Evolutionary conservation across 2,113 vertebrate genomes (phyloP), one percentile per base, ranked within the genome.

Genomic region (Rhabdornis inornatus): DNA sequence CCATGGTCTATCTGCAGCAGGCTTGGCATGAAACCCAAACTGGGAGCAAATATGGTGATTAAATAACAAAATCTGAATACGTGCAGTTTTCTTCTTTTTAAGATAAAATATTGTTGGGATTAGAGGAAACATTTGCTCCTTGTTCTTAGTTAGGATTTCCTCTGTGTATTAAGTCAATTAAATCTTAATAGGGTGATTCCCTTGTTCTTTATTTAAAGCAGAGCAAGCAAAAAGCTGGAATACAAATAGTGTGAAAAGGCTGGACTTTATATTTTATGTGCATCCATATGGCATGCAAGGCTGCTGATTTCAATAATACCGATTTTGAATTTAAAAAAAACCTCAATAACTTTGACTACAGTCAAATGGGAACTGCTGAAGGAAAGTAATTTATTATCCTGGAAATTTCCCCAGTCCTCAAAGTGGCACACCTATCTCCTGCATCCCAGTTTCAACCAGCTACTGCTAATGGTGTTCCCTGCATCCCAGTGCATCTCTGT

Each of bases 291-390:
- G 70, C 64, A 87, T 9, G 40, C 82, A 88, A n/a, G 6, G 25
- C 31, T 93, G 49, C 57, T 96, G 72, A 79, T 78, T 81, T 75
- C 76, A 94, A 56, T 64, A 92, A 81, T 14, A 89, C 50, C 1
- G 2, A 78, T 57, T 87, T 84, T 92, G 87, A 65, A 93, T 88
- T 75, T 8, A 95, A 91, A 92, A 91, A 92, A 68, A 88, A 39
- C 10, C 28, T 70, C 76, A 49, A 22, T 85, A 90, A 93, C 52
- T 93, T 91, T 88, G 56, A 30, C 11, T 91, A 75, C 21, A 80
- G 70, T 81, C 80, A 75, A 60, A 33, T 23, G 13, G 47, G 15
- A 75, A 76, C 50, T 7, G 7, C 75, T 75, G 49, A 91, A 79
- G 45, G 47, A 59, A 92, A 80, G 17, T 44, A 55, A 50, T 89